Evolutionary conservation across 2,113 vertebrate species (phyloP).

Genomic region (Boulengeromyrus knoepffleri): DNA sequence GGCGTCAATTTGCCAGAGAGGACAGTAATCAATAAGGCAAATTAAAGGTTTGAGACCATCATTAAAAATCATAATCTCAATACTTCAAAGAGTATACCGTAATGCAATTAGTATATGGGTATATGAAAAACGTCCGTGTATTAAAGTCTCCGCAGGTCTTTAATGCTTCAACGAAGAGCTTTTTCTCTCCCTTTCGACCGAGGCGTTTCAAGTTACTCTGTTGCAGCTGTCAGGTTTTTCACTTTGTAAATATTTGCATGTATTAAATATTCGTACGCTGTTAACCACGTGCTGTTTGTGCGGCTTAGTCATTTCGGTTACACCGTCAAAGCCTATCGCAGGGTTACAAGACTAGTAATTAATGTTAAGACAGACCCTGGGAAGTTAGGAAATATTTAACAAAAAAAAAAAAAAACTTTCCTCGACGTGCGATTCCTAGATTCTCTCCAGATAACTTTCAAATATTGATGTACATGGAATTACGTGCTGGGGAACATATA

Average conservation of each 20-base stretch:
- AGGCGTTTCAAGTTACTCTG: not conserved
- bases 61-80: not conserved
- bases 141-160: not conserved
- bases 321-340: not conserved
- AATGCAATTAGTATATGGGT: not conserved
- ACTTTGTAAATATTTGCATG: not conserved
- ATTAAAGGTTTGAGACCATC: not conserved
- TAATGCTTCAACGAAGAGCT: too few relatives aligned
- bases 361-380: not conserved
- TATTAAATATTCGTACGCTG: not conserved
- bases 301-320: not conserved
- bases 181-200: not conserved
- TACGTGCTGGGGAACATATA: not conserved
- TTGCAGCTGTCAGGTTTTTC: not conserved
- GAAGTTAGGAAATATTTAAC: not conserved
- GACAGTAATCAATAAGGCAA: not conserved
- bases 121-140: not conserved
- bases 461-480: slow-evolving; percentile 7
- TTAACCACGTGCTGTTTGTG: not conserved
- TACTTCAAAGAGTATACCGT: not conserved
- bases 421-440: not conserved
- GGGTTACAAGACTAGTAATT: not conserved
- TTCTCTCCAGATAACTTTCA: not conserved
- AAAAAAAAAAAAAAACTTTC: not conserved
- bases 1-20: not conserved